Conservation (phyloP, 2,797 vertebrate species). For the Notolepis coatsorum region DNA sequence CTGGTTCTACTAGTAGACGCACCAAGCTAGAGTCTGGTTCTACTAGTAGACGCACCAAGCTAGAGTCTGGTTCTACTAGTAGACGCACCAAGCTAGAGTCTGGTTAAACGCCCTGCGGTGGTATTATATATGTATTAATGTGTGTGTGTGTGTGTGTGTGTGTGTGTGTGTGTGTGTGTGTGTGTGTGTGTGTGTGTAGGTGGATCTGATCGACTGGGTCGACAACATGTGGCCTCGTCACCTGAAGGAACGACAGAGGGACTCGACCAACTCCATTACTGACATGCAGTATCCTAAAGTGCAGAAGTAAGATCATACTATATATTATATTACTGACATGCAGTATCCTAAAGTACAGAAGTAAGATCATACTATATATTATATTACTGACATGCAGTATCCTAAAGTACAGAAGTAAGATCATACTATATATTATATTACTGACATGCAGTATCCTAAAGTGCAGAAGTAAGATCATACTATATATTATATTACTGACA, state of each 20-base stretch:
- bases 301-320: slow-evolving; percentile 97
- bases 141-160: not conserved
- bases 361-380: no score
- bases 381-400: slow-evolving; percentile 98
- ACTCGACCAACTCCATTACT: slow-evolving; percentile 94
- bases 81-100: no score
- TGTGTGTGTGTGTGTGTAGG: slow-evolving; percentile 71
- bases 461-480: slow-evolving; percentile 98
- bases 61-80: no score
- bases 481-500: no score
- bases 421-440: no score
- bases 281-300: slow-evolving; percentile 99
- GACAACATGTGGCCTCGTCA: slow-evolving; percentile 99
- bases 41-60: no score
- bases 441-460: slow-evolving; percentile 98
- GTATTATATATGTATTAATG: no score
- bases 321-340: slow-evolving; percentile 97
- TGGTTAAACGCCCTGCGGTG: no score
- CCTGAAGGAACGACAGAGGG: slow-evolving; percentile 95
- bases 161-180: not conserved
- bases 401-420: slow-evolving; percentile 99
- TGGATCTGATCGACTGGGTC: slow-evolving; percentile 98
- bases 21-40: no score
- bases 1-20: no score
- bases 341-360: slow-evolving; percentile 99